A percentile compares a stretch with the other conserved stretches of the same genome.
Evolutionary conservation across 2,797 vertebrate species (phyloP).

Genomic region (Channa striata): DNA sequence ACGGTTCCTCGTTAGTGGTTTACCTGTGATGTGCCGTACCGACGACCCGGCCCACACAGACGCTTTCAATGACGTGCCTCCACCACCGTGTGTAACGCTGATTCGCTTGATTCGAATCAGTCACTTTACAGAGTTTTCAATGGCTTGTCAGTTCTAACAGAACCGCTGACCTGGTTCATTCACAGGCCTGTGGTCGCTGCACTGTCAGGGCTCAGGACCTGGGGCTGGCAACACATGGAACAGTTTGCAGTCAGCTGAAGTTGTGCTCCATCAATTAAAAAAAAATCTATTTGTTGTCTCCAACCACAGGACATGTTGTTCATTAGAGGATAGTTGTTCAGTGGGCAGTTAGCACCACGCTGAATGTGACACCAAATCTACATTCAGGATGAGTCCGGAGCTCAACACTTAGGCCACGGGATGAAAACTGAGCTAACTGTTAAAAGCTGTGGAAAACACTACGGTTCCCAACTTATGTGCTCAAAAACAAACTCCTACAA

Average conservation of each 20-base stretch:
- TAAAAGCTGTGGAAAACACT: slow-evolving; percentile 2
- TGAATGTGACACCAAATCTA: background rate
- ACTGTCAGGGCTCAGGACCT: slow-evolving; percentile 34
- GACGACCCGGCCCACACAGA: slow-evolving; percentile 20
- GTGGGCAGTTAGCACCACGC: background rate
- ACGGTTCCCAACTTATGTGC: too few relatives aligned
- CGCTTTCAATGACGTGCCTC: slow-evolving; percentile 28
- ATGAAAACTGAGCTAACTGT: background rate
- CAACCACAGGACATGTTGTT: slow-evolving; percentile 7
- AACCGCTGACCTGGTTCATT: slow-evolving; percentile 43
- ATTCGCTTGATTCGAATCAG: slow-evolving; percentile 26
- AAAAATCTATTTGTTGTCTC: slow-evolving; percentile 5
- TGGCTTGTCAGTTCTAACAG: slow-evolving; percentile 22
- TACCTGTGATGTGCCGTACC: slow-evolving; percentile 47
- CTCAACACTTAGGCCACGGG: background rate
- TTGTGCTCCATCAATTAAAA: background rate
- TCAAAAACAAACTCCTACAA: background rate
- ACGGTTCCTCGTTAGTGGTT: slow-evolving; percentile 61
- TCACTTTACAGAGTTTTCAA: slow-evolving; percentile 51
- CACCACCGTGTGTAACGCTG: slow-evolving; percentile 21
- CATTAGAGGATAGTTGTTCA: background rate
- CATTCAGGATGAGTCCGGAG: background rate
- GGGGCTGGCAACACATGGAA: slow-evolving; percentile 6
- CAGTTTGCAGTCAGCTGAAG: slow-evolving; percentile 42
- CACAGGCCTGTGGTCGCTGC: slow-evolving; percentile 33